Base-by-base conservation (phyloP, 1,140 invertebrate species). In the Drosophila tropicalis region DNA sequence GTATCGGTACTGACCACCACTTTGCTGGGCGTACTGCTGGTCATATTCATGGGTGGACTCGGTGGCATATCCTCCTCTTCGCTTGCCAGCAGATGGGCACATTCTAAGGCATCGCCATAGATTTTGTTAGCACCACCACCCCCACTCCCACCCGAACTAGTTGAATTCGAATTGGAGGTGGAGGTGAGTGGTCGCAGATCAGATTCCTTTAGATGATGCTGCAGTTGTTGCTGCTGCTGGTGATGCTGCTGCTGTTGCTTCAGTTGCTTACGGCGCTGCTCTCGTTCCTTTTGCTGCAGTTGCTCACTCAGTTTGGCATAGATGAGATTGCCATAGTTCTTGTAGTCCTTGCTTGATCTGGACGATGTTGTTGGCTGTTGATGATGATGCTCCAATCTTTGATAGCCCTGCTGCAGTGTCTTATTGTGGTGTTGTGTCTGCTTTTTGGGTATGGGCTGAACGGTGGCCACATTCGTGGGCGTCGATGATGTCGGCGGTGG, bases 241-340 rank as follows among this genome's bases (percentile, higher is more conserved):
- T 62, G 58, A 36, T 62, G 58, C 25, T 69, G 13, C 47, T 61
- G 39, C n/a, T 65, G 71, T 13, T 58, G 69, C 12, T 81, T 79
- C 15, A 71, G 71, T 17, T 71, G 65, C 12, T 80, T 66, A 12
- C 90, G 86, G 2, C 84, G 55, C 63, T 89, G 82, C 39, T 87
- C 85, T 1, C 89, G 71, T 41, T 86, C 75, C 79, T 85, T 90
- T 57, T 90, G 81, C 76, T 91, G 90, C 55, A 91, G 60, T 62
- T 91, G 91, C 22, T 91, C 91, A 44, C 78, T 91, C 29, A 92
- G 63, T 73, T 91, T 92, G 57, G 90, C 90, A 67, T 91, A 91
- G 57, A 92, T 78, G 36, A 92, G 72, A 68, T 92, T 92, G 41
- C 91, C 91, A 47, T 90, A 90, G 70, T 91, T 90, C 57, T 90